Base-by-base conservation (phyloP, 2,797 vertebrate genomes). In the Eupleurogrammus muticus region DNA sequence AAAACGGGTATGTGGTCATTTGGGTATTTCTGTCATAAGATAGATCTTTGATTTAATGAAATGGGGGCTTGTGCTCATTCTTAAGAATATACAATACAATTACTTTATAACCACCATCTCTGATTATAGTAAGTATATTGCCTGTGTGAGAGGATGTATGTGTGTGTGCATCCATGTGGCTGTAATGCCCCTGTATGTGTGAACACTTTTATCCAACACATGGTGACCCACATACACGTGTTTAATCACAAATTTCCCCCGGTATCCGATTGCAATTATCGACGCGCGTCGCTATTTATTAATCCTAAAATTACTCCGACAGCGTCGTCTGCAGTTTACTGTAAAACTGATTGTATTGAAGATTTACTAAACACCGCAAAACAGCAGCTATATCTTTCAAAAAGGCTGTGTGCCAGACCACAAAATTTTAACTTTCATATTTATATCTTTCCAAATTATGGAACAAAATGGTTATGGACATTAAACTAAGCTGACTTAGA, bases 11-110 rank as follows among this genome's bases (percentile, higher is more conserved):
- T 86, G 84, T 90, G 87, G 88, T 92, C 90, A 90, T 92, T 89
- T 92, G 85, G 83, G 75, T 86, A 83, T 87, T 89, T 90, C 76
- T 87, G 87, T 88, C 81, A 86, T 80, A 71, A 89, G 76, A 85
- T 78, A 73, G 80, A 86, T 93, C 90, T 90, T 91, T 93, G 88
- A 90, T 92, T 91, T 89, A 92, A 94, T 92, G 79, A 93, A 91
- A 89, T 69, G 66, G 73, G 48, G 79, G 79, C 80, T 90, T 85
- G 88, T 80, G 75, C 66, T 84, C 83, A 65, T 71, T 77, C 70
- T 58, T 54, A 84, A 87, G 79, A 86, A 87, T 70, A 78, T 59
- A 84, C 81, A 90, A 89, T 84, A 78, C 82, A 86, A 87, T 91
- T 81, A 89, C 76, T 88, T 82, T 71, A 87, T 84, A 84, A 79